Evolutionary conservation across 2,888 invertebrate genomes (phyloP), one percentile per base, ranked within the genome.

Genomic region (Cryptocheilus praepositus): DNA sequence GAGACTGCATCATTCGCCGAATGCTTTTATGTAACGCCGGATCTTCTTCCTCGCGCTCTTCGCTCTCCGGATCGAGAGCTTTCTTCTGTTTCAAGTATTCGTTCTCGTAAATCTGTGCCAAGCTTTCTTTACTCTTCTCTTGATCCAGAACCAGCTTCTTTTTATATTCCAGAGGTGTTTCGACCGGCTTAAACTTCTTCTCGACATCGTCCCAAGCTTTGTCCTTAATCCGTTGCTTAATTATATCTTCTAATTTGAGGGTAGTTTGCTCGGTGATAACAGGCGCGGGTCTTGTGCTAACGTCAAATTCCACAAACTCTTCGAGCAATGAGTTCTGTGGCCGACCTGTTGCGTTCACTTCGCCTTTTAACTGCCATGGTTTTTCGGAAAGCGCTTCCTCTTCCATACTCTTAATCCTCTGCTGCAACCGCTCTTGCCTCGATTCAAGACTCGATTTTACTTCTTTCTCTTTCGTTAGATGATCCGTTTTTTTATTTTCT

Each of bases 281-380:
- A 1, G 98, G 98, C 2, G 98, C 95, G 64, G 96, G 95, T 83
- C 95, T 91, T 0, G 93, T 91, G 0, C 94, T 94, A 22, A 95
- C 91, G 84, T 98, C 97, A 89, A 97, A 98, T 84, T 97, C 95
- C 0, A 99, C 91, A 67, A 96, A 93, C 89, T 98, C 97, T 89
- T 98, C 95, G 0, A 99, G 90, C 21, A 99, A 89, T 0, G 98
- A 97, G 90, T 99, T 98, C 86, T 96, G 94, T 0, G 98, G 98
- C 62, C 99, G 91, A 67, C 90, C 92, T 0, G 91, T 89, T 0
- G 94, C 96, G 64, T 92, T 91, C 0, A 96, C 93, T 91, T 99
- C 99, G 71, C 99, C 99, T 85, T 93, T 94, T 53, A 98, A 89
- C 84, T 97, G 96, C 99, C 99, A 99, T 0, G 96, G 94, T 80